A percentile compares a stretch with the other conserved stretches of the same genome.
Conservation (phyloP, 2,113 vertebrate genomes). For the Penelope pileata region DNA sequence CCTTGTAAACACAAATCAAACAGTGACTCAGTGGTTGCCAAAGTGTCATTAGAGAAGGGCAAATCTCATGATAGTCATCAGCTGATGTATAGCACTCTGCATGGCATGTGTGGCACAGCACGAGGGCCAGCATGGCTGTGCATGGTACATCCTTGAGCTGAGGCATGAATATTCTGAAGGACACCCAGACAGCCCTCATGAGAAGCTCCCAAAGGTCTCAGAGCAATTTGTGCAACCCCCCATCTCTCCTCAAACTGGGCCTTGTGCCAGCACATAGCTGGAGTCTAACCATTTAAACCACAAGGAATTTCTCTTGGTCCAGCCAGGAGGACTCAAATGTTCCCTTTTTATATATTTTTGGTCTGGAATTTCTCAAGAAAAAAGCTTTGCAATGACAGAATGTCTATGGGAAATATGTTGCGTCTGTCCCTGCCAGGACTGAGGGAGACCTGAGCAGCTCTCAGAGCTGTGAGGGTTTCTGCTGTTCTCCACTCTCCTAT, state of each 20-base stretch:
- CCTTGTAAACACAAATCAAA: neutral
- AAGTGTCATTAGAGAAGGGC: neutral
- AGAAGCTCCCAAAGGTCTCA: neutral
- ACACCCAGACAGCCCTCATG: neutral
- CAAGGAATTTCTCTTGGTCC: conserved; percentile 21
- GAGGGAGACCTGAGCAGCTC: neutral
- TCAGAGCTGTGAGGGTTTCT: fast-evolving
- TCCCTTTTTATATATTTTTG: neutral
- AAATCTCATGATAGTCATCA: fast-evolving
- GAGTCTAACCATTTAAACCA: neutral
- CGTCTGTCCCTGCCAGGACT: neutral
- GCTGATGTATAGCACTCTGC: fast-evolving
- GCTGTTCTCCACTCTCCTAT: neutral
- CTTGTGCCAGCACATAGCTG: conserved; percentile 15
- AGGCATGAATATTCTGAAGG: neutral
- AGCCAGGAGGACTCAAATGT: neutral
- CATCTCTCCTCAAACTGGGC: neutral
- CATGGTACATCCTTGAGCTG: neutral
- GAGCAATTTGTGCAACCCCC: neutral
- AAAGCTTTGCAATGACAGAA: neutral
- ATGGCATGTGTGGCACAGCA: fast-evolving
- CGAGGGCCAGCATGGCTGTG: fast-evolving
- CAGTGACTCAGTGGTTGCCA: neutral
- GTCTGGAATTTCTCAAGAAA: neutral
- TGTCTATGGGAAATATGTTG: neutral